Conservation (phyloP, 2,113 vertebrate species). For the Boulengeromyrus knoepffleri region DNA sequence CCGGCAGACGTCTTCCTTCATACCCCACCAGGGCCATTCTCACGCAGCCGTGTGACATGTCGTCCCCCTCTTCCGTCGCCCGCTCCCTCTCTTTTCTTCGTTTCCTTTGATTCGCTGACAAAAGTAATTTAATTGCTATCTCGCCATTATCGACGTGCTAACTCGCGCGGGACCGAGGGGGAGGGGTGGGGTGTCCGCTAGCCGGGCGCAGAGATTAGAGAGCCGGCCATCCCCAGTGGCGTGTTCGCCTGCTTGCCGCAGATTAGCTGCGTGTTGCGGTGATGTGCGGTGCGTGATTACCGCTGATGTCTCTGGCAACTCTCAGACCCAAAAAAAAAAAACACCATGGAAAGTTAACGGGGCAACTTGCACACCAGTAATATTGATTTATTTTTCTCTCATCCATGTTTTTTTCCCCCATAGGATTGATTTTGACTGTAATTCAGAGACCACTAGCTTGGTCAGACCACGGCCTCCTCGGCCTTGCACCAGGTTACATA, state of each 20-base stretch:
- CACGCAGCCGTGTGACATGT: not conserved
- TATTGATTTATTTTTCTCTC: not conserved
- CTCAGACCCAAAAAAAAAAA: not conserved
- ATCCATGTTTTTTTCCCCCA: not conserved
- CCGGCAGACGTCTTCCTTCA: not conserved
- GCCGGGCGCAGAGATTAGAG: conserved; percentile 15
- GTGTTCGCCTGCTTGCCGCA: conserved; percentile 27
- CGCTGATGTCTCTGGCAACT: not conserved
- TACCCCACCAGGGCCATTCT: not conserved
- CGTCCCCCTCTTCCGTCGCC: not conserved
- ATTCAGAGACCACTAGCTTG: not conserved
- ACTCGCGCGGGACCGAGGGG: conserved; percentile 20
- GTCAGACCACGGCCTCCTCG: not conserved
- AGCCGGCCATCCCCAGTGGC: conserved; percentile 21
- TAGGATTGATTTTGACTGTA: not conserved
- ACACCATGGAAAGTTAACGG: not conserved
- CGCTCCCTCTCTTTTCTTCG: conserved; percentile 13
- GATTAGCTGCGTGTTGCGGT: conserved; percentile 28
- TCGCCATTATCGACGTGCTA: conserved; percentile 28
- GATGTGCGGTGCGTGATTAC: conserved; percentile 19
- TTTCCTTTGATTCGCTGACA: conserved; percentile 26
- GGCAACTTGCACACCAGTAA: not conserved
- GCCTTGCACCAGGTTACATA: not conserved
- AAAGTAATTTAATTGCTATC: conserved; percentile 35
- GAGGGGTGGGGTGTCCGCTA: not conserved